phyloP scores from a whole-genome alignment of 2,113 vertebrate genomes.

The Carassius gibelio region DNA sequence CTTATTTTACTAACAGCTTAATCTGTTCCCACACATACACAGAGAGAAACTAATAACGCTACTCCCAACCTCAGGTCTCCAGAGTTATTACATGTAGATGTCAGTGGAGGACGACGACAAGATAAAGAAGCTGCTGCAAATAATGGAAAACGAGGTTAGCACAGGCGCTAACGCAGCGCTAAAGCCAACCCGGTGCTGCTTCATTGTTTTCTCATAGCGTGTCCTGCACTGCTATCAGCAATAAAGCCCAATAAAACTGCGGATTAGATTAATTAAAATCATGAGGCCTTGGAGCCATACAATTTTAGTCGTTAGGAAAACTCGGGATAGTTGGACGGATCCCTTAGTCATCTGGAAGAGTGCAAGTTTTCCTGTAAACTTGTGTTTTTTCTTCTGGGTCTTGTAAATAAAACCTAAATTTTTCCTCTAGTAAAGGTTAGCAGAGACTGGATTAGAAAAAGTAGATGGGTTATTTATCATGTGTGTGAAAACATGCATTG shows the following conservation, averaged over 20 bases:
- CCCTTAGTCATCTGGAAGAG: conserved; percentile 46
- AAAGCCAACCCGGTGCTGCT: conserved; percentile 2
- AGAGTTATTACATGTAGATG: conserved; percentile 52
- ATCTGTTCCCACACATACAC: conserved; percentile 48
- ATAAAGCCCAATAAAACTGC: conserved; percentile 49
- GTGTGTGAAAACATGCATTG: neutral
- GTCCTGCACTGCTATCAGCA: conserved; percentile 46
- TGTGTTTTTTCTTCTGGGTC: conserved; percentile 2
- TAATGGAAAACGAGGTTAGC: conserved; percentile 19
- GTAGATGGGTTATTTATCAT: conserved; percentile 36
- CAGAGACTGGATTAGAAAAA: conserved; percentile 37
- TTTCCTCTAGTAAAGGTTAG: conserved; percentile 20
- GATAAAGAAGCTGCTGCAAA: conserved; percentile 50
- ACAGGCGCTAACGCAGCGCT: neutral
- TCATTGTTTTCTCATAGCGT: conserved; percentile 40
- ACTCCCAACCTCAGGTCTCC: conserved; percentile 45
- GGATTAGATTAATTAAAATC: conserved; percentile 53
- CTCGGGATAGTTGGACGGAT: conserved; percentile 37
- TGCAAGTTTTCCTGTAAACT: conserved; percentile 34
- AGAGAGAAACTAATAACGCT: conserved; percentile 55
- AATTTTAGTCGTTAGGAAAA: conserved; percentile 40
- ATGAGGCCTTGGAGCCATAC: conserved; percentile 49
- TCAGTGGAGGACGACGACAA: conserved; percentile 34
- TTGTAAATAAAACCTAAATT: conserved; percentile 35
- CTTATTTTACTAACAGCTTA: conserved; percentile 52